These are phyloP conservation scores for Rotaria magnacalcarata DNA, from an alignment of 2,888 invertebrate species.

Conservation along the genomic window DNA sequence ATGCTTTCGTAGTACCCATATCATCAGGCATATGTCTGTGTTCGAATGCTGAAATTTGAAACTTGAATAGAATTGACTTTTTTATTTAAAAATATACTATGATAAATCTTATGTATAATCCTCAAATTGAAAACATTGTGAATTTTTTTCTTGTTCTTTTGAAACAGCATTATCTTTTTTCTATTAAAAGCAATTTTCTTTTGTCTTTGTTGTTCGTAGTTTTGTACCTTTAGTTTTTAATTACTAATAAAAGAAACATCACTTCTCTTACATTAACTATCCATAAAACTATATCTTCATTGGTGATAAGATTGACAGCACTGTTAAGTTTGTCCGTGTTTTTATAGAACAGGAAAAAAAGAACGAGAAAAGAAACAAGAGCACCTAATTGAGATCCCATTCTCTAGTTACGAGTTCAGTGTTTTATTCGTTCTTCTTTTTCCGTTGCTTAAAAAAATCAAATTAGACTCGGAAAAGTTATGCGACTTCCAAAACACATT, in stretches of 20 bases:
- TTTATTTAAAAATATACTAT: too few species aligned
- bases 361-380: not conserved
- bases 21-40: too few species aligned
- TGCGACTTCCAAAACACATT: not conserved
- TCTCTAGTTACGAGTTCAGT: not conserved
- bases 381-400: not conserved
- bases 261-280: not conserved
- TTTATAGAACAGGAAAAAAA: not conserved
- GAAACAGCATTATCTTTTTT: too few species aligned
- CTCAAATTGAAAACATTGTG: not conserved
- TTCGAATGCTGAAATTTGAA: too few species aligned
- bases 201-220: not conserved
- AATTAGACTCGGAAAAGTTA: not conserved
- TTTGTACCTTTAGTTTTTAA: not conserved
- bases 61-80: too few species aligned
- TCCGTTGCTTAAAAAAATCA: not conserved
- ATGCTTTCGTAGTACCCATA: too few species aligned
- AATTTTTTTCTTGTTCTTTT: not conserved
- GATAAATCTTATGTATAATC: not conserved
- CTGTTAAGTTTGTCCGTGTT: not conserved
- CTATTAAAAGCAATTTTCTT: not conserved
- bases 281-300: not conserved
- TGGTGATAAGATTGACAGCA: not conserved
- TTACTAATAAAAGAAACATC: not conserved
- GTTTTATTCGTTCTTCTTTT: not conserved